Evolutionary conservation across 2,888 invertebrate species (phyloP).

Genomic region (Torymus auratus): DNA sequence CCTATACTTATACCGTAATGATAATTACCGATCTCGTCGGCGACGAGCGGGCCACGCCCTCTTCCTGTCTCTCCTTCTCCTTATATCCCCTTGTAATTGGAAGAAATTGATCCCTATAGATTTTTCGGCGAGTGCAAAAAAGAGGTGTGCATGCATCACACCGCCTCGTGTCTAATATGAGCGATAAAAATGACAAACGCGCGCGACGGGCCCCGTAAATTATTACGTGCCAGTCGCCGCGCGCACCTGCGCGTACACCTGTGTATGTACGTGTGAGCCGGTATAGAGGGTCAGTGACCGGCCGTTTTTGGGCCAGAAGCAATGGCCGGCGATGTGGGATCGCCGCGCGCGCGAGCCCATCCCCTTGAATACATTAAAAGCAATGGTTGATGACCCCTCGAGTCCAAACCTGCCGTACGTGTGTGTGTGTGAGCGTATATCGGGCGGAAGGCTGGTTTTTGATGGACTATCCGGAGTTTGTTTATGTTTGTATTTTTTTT

Average conservation of each 20-base stretch:
- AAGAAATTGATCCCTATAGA: constrained; percentile 5
- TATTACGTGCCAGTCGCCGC: constrained; percentile 15
- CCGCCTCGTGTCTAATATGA: constrained; percentile 13
- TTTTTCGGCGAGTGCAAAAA: not conserved
- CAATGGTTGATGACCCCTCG: constrained; percentile 43
- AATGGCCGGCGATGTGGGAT: not conserved
- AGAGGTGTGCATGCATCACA: not conserved
- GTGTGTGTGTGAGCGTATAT: too few relatives aligned
- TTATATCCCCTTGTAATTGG: not conserved
- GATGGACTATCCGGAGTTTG: too few relatives aligned
- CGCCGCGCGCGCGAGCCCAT: constrained; percentile 14
- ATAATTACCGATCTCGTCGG: too few relatives aligned
- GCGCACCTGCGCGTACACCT: constrained; percentile 16
- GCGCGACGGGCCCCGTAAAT: not conserved
- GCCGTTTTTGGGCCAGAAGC: constrained; percentile 45
- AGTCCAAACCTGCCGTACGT: not conserved
- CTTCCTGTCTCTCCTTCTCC: too few relatives aligned
- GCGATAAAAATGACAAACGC: constrained; percentile 42
- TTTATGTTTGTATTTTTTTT: too few relatives aligned
- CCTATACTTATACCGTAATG: too few relatives aligned
- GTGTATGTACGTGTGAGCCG: not conserved
- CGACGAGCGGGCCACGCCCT: too few relatives aligned
- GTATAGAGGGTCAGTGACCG: constrained; percentile 44
- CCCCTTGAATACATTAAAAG: constrained; percentile 34
- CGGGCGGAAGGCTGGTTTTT: too few relatives aligned